These are phyloP conservation scores for Diadumene lineata DNA, from an alignment of 92 coral and sea anemone genomes.

Conservation along the genomic window DNA sequence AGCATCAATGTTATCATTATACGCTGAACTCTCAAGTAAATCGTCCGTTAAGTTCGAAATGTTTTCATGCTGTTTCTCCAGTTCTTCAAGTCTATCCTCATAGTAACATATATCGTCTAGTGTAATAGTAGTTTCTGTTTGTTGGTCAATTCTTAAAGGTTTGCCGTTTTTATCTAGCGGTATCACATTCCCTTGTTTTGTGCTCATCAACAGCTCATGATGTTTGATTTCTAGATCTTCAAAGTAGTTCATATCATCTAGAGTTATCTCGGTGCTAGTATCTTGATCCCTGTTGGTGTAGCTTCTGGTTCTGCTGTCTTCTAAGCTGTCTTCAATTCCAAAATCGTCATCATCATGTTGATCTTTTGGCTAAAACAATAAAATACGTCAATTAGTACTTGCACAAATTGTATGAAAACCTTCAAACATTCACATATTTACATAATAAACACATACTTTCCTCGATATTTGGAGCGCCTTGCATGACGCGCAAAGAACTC, in stretches of 20 bases:
- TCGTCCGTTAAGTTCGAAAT: background rate
- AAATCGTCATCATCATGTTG: conserved; percentile 5
- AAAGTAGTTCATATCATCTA: conserved; percentile 58
- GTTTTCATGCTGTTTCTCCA: conserved; percentile 9
- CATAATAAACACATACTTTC: too few species aligned
- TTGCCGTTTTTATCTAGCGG: conserved; percentile 17
- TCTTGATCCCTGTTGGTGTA: conserved; percentile 25
- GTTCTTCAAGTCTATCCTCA: conserved; percentile 26
- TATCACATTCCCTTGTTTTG: background rate
- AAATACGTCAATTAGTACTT: background rate
- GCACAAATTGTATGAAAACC: background rate
- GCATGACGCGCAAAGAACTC: too few species aligned
- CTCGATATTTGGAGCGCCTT: too few species aligned
- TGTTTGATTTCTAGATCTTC: conserved; percentile 58
- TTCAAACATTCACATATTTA: too few species aligned
- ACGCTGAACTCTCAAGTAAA: background rate
- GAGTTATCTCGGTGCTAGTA: conserved; percentile 72
- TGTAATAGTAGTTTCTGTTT: conserved; percentile 55
- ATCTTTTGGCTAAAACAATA: conserved; percentile 11
- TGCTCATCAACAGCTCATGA: conserved; percentile 41
- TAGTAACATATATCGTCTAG: conserved; percentile 41
- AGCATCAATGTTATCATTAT: background rate
- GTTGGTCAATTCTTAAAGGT: conserved; percentile 38
- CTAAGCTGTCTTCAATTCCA: conserved; percentile 1
- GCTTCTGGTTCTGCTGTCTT: conserved; percentile 13